These are phyloP conservation scores for Mycteria americana DNA, from an alignment of 2,797 vertebrate genomes.

Conservation along the genomic window DNA sequence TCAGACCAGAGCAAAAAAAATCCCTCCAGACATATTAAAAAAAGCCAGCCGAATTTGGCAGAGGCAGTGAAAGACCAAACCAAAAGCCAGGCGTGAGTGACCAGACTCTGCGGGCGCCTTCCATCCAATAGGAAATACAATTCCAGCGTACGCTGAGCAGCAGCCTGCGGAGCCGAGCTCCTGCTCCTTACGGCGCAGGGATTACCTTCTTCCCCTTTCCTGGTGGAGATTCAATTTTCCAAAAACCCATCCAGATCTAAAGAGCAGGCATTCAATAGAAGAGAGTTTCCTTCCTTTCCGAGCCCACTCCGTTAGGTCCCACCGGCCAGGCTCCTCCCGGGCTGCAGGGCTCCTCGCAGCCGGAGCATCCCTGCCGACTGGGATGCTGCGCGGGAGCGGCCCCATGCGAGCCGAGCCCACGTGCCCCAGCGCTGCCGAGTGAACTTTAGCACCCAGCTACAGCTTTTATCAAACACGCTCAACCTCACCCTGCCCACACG, in stretches of 20 bases:
- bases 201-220: neutral
- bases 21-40: neutral
- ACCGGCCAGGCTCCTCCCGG: neutral
- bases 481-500: neutral
- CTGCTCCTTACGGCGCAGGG: neutral
- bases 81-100: neutral
- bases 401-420: neutral
- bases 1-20: neutral
- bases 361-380: neutral
- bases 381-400: neutral
- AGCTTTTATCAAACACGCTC: neutral
- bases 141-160: neutral
- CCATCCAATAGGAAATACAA: neutral
- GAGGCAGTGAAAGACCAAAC: neutral
- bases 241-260: neutral
- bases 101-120: neutral
- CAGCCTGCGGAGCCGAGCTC: neutral
- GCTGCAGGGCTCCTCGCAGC: fast-evolving
- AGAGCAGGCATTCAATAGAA: neutral
- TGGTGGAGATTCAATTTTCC: neutral
- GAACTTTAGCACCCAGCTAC: neutral
- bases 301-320: neutral
- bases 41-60: neutral
- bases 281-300: neutral
- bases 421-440: neutral